Evolutionary conservation across 2,797 vertebrate genomes (phyloP), one percentile per base, ranked within the genome.

Genomic region (Synanceia verrucosa): DNA sequence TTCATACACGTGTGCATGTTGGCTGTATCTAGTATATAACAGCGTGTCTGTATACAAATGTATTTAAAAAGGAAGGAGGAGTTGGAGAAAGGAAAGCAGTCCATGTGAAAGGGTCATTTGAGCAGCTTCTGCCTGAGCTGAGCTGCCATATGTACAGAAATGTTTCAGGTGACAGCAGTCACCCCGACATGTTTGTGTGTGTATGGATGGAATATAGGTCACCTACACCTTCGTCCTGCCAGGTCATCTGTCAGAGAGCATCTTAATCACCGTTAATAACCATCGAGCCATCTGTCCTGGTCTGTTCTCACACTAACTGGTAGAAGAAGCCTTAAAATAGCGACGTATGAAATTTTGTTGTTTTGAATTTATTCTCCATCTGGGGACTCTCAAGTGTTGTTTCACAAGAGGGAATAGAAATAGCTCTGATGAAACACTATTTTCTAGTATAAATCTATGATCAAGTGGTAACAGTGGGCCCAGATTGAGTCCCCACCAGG

Each of bases 101-200:
- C 4, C 34, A 9, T 16, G 14, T 33, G 70, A 79, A 77, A 68
- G 78, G 80, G 55, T 75, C 73, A 72, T 70, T 81, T 63, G 58
- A 61, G 65, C 79, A 46, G 65, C 82, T 85, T 77, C 70, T n/a
- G 41, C 24, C 65, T 43, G 59, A 65, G 71, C 76, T 75, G 70
- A 82, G 60, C 58, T 16, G 59, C 88, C 86, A 89, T 85, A 83
- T 82, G 86, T 83, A 85, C 31, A 70, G 71, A 76, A 74, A 69
- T 53, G 56, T 70, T 78, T 75, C 75, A 74, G 70, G 58, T 73
- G 65, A 82, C 76, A 70, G 62, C 77, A 70, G 74, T 78, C 73
- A 68, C 61, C 77, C 46, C 31, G 26, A 33, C 80, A 55, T 64
- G 70, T 74, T 78, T 59, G 59, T 56, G 55, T 58, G 59, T n/a